Evolutionary conservation across 1,140 invertebrate genomes (phyloP).

Genomic region (Penaeus indicus): DNA sequence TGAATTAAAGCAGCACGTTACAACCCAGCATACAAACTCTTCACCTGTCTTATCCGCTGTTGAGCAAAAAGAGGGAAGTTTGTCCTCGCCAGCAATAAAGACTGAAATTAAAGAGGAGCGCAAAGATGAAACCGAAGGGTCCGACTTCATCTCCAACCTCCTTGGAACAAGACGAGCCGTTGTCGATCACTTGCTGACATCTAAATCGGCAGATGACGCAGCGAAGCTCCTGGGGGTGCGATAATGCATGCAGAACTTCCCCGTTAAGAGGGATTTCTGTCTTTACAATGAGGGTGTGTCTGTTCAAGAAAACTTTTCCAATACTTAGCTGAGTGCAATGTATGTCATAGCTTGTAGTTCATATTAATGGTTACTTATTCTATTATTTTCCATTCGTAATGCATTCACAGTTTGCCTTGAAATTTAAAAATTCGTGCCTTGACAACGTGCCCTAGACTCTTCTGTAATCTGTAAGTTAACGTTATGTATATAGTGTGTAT

Average conservation of each 20-base stretch:
- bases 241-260: slow-evolving; percentile 19
- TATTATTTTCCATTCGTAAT: slow-evolving; percentile 48
- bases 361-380: slow-evolving; percentile 45
- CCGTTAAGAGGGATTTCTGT: not conserved
- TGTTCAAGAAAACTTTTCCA: slow-evolving; percentile 48
- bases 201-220: slow-evolving; percentile 82
- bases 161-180: slow-evolving; percentile 88
- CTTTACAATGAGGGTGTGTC: slow-evolving; percentile 30
- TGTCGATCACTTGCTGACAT: slow-evolving; percentile 85
- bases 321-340: slow-evolving; percentile 49
- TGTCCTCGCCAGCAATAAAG: slow-evolving; percentile 32
- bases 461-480: slow-evolving; percentile 53
- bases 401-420: slow-evolving; percentile 66
- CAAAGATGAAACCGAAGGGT: slow-evolving; percentile 65
- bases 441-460: slow-evolving; percentile 60
- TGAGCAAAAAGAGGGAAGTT: slow-evolving; percentile 43
- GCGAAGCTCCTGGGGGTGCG: slow-evolving; percentile 86
- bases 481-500: slow-evolving; percentile 52
- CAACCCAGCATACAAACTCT: slow-evolving; percentile 76
- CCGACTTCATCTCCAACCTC: slow-evolving; percentile 89
- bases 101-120: slow-evolving; percentile 25
- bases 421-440: slow-evolving; percentile 62
- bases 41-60: slow-evolving; percentile 64
- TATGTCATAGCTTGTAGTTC: slow-evolving; percentile 58
- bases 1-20: slow-evolving; percentile 91